Evolutionary conservation across 30 jellyfish, hydroid and myxozoan genomes (phyloP).

Genomic region (Hydra vulgaris): DNA sequence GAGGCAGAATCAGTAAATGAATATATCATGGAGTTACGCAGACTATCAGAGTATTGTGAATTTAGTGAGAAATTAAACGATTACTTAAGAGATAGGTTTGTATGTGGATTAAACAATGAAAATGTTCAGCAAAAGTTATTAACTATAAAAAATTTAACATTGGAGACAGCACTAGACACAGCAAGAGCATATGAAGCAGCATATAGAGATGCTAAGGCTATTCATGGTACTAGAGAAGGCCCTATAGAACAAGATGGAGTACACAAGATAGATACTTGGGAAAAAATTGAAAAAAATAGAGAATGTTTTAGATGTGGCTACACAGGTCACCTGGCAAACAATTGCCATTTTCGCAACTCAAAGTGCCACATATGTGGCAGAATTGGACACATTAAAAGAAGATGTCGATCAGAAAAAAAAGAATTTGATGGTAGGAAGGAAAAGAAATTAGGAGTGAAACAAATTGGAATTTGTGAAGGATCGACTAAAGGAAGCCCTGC

Average conservation of each 20-base stretch:
- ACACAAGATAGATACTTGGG: conserved; percentile 3
- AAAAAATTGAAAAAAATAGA: not conserved
- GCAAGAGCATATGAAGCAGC: conserved; percentile 8
- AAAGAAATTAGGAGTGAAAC: not conserved
- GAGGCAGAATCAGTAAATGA: too few species aligned
- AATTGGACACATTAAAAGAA: conserved; percentile 7
- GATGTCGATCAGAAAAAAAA: not conserved
- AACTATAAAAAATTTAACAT: conserved; percentile 4
- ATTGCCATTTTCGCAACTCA: not conserved
- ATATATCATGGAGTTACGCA: too few species aligned
- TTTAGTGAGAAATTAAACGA: conserved; percentile 10
- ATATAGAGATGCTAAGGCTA: conserved; percentile 10
- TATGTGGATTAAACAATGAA: conserved; percentile 18
- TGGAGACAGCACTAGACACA: conserved; percentile 11
- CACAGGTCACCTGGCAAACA: conserved; percentile 3
- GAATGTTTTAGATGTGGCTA: conserved; percentile 8
- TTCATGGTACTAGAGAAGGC: conserved; percentile 1
- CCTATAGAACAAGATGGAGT: not conserved
- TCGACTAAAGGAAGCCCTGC: not conserved
- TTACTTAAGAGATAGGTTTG: conserved; percentile 21
- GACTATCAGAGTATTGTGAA: conserved; percentile 5
- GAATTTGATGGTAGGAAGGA: conserved; percentile 5
- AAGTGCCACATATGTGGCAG: conserved; percentile 12
- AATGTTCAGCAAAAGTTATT: conserved; percentile 14
- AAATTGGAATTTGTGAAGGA: not conserved